phyloP scores from a whole-genome alignment of 2,888 invertebrate species.

The Drosophila neotestacea region DNA sequence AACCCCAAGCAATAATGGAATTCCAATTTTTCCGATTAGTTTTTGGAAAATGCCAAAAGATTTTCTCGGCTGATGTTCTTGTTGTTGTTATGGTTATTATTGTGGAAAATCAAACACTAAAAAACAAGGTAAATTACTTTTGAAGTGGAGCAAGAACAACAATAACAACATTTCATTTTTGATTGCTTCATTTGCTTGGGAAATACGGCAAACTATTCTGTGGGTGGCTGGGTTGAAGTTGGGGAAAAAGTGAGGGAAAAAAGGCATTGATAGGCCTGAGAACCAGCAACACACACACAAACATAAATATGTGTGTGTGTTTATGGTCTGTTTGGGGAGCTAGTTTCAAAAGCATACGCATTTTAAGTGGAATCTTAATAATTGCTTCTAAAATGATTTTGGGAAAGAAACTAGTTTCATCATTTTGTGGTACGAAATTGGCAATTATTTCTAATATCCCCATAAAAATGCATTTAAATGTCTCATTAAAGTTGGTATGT shows the following conservation, averaged over 20 bases:
- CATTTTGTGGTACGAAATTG: constrained; percentile 24
- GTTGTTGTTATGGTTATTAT: constrained; percentile 12
- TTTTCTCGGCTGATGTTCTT: constrained; percentile 7
- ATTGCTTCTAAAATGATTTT: background rate
- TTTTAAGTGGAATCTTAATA: constrained; percentile 47
- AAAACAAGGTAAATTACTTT: constrained; percentile 74
- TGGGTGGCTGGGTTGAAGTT: background rate
- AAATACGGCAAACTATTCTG: constrained; percentile 26
- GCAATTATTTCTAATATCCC: constrained; percentile 18
- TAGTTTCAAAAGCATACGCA: background rate
- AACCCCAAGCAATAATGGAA: constrained; percentile 40
- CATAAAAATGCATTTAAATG: constrained; percentile 18
- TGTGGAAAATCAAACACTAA: constrained; percentile 29
- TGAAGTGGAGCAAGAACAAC: constrained; percentile 60
- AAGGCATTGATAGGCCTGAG: constrained; percentile 2
- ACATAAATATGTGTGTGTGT: background rate
- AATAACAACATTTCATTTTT: constrained; percentile 48
- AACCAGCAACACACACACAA: constrained; percentile 4
- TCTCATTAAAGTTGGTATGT: background rate
- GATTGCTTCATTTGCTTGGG: constrained; percentile 57
- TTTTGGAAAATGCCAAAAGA: constrained; percentile 41
- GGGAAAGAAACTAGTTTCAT: constrained; percentile 2
- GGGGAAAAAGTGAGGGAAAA: background rate
- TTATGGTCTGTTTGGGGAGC: background rate
- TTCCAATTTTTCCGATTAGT: constrained; percentile 38